Evolutionary conservation across 2,113 vertebrate species (phyloP), one percentile per base, ranked within the genome.

Genomic region (Spea multiplicata): DNA sequence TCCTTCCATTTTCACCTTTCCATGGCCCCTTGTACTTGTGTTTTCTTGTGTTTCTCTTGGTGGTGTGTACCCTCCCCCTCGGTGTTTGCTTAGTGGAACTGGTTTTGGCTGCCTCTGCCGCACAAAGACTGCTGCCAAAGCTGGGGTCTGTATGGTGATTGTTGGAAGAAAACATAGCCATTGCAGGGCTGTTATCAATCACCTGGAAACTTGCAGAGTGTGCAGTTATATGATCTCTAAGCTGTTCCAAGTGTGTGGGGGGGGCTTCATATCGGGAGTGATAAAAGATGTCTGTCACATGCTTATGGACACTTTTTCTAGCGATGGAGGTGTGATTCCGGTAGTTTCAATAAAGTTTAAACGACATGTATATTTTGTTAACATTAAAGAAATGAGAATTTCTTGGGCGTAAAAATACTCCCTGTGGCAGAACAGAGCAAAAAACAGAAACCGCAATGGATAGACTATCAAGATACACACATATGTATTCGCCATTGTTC

Each of bases 131-230:
- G 12, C 66, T 77, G 75, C 75, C 75, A 77, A 70, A 62, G n/a
- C 48, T 8, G 75, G 75, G 74, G 12, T 77, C 12, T 77, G 75
- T 77, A 62, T 70, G 75, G 75, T 70, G 62, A 70, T 48, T 50
- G 49, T 67, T 50, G 50, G 5, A 50, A 66, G 49, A 47, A 67
- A 67, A 30, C 61, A 30, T 44, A 7, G 7, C 66, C 67, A 44
- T 77, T 46, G 66, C 55, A 71, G 70, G 57, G 75, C 75, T 70
- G 75, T 44, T 30, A 77, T 70, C 75, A 61, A 71, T 71, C 75
- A 70, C 59, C 45, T 50, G 53, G 46, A 70, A 77, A 70, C 45
- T 70, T 70, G 66, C 75, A 70, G 75, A 77, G n/a, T 62, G 6
- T 77, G 66, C 75, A 77, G 74, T 69, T 69, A 17, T 69, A 30